Evolutionary conservation across 2,797 vertebrate species (phyloP).

Genomic region (Poecilia wingei): DNA sequence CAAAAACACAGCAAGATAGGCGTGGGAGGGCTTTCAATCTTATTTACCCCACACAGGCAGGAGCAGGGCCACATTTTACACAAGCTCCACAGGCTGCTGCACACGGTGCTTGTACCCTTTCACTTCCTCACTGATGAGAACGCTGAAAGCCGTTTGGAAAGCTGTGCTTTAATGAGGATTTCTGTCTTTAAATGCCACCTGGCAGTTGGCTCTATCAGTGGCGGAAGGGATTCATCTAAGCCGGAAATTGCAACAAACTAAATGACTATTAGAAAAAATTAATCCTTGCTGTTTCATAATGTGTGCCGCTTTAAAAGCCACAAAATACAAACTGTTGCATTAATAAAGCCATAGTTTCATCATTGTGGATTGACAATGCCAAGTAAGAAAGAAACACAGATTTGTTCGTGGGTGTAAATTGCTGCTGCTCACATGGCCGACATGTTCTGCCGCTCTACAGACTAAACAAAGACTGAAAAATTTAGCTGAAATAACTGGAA

Average conservation of each 20-base stretch:
- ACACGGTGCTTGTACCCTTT: constrained; percentile 19
- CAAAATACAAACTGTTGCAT: not conserved
- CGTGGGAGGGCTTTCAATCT: constrained; percentile 34
- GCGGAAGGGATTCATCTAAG: not conserved
- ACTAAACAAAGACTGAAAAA: not conserved
- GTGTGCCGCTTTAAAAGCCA: not conserved
- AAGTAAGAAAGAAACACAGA: not conserved
- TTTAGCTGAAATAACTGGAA: not conserved
- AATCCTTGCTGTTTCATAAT: not conserved
- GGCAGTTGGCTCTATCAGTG: not conserved
- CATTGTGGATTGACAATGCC: not conserved
- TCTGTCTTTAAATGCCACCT: not conserved
- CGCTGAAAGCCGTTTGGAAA: not conserved
- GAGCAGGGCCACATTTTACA: constrained; percentile 15
- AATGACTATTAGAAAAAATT: not conserved
- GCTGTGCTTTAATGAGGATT: not conserved
- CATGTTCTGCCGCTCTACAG: not conserved
- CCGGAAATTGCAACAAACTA: not conserved
- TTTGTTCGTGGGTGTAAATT: not conserved
- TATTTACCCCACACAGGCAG: constrained; percentile 12
- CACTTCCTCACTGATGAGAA: not conserved
- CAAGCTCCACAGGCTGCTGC: constrained; percentile 22
- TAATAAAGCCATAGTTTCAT: not conserved
- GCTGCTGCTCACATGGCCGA: not conserved
- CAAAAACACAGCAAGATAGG: constrained; percentile 22